phyloP scores from a whole-genome alignment of 2,797 vertebrate genomes.

The Notoglanidium macrostoma region DNA sequence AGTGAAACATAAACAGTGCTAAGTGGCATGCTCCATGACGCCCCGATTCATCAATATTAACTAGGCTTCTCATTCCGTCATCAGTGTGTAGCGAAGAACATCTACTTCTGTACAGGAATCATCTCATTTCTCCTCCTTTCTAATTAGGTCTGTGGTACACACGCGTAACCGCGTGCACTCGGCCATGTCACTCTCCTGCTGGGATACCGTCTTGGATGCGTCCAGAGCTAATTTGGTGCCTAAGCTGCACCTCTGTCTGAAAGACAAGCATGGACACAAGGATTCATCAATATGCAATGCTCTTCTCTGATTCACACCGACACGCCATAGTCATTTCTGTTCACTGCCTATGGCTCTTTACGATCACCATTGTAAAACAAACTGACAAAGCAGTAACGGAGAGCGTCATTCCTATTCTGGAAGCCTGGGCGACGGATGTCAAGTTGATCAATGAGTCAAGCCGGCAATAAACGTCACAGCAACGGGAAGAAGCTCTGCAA shows the following conservation, averaged over 20 bases:
- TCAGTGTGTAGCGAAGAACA: neutral
- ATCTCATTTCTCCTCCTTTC: conserved; percentile 1
- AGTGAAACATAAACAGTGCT: neutral
- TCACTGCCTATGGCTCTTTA: conserved; percentile 51
- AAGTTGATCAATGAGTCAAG: conserved; percentile 59
- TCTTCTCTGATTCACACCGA: conserved; percentile 29
- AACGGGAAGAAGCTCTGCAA: conserved; percentile 37
- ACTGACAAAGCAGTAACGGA: conserved; percentile 51
- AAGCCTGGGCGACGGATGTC: conserved; percentile 39
- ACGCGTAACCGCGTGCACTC: conserved; percentile 36
- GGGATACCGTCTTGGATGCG: conserved; percentile 36
- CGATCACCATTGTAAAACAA: conserved; percentile 25
- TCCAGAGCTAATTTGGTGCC: conserved; percentile 41
- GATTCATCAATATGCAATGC: conserved; percentile 34
- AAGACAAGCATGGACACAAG: neutral
- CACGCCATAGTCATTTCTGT: conserved; percentile 46
- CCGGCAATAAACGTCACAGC: conserved; percentile 55
- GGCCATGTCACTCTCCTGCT: conserved; percentile 38
- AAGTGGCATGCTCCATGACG: neutral
- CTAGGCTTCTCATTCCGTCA: no score
- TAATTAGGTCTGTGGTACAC: conserved; percentile 17
- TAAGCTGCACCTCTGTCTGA: conserved; percentile 32
- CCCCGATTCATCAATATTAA: neutral
- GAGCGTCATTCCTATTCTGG: conserved; percentile 39
- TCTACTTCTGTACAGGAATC: neutral